Conservation (phyloP, 2,113 vertebrate species). For the Physeter macrocephalus region DNA sequence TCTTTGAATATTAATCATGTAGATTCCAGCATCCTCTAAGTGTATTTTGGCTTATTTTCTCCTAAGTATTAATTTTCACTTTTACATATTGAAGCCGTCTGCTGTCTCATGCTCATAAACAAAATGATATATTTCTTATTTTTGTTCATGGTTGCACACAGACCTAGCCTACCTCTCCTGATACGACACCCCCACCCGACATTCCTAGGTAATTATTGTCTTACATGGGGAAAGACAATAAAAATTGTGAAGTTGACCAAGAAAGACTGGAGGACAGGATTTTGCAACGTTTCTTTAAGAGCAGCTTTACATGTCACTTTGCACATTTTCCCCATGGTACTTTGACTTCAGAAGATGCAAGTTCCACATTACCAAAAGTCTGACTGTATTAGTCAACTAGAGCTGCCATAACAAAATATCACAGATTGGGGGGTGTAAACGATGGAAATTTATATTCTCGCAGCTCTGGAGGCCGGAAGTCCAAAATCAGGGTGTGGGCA, state of each 20-base stretch:
- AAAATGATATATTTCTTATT: not conserved
- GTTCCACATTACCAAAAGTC: not conserved
- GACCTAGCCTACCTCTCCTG: not conserved
- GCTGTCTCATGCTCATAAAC: not conserved
- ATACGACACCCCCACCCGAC: fast-evolving
- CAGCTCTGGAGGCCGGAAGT: not conserved
- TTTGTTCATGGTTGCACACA: not conserved
- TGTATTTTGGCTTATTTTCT: not conserved
- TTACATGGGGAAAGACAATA: not conserved
- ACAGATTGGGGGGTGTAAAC: no score
- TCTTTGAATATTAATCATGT: not conserved
- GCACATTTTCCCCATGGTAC: not conserved
- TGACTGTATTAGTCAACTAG: not conserved
- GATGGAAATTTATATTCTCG: not conserved
- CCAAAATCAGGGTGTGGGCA: not conserved
- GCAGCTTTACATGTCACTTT: not conserved
- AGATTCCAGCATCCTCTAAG: not conserved
- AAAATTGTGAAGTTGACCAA: not conserved
- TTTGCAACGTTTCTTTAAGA: not conserved
- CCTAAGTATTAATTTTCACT: not conserved
- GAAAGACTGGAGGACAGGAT: not conserved
- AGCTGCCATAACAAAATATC: not conserved
- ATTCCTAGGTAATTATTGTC: not conserved
- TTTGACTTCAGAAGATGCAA: not conserved
- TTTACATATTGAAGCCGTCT: not conserved